These are phyloP conservation scores for Chlorospingus semifuscus DNA, from an alignment of 2,797 vertebrate species.

Conservation along the genomic window DNA sequence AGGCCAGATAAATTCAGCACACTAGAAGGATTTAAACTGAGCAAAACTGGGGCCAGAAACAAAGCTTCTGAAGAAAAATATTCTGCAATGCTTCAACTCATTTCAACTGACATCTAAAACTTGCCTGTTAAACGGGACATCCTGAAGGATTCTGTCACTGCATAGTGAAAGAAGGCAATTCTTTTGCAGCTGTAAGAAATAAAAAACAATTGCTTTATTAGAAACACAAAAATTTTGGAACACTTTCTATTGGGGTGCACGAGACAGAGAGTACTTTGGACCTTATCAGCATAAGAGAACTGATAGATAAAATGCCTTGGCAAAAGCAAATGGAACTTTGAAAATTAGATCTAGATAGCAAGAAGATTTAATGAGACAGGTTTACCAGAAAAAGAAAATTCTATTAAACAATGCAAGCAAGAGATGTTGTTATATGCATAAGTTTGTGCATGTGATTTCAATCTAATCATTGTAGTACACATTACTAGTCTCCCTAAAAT, in stretches of 20 bases:
- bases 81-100: neutral
- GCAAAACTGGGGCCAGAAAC: neutral
- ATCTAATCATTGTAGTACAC: no score
- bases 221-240: neutral
- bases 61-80: neutral
- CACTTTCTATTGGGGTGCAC: neutral
- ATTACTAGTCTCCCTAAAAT: no score
- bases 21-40: neutral
- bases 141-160: conserved; percentile 97
- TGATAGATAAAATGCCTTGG: no score
- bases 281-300: no score
- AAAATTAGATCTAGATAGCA: no score
- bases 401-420: no score
- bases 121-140: conserved; percentile 98
- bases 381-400: no score
- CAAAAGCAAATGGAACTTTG: no score
- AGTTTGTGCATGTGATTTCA: no score
- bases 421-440: no score
- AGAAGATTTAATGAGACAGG: no score
- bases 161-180: conserved; percentile 98
- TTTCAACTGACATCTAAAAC: conserved; percentile 23
- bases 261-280: no score
- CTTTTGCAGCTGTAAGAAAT: conserved; percentile 88
- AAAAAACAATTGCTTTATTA: neutral
- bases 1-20: neutral